Evolutionary conservation across 2,113 vertebrate species (phyloP), one percentile per base, ranked within the genome.

Genomic region (Drymodes brunneopygia): DNA sequence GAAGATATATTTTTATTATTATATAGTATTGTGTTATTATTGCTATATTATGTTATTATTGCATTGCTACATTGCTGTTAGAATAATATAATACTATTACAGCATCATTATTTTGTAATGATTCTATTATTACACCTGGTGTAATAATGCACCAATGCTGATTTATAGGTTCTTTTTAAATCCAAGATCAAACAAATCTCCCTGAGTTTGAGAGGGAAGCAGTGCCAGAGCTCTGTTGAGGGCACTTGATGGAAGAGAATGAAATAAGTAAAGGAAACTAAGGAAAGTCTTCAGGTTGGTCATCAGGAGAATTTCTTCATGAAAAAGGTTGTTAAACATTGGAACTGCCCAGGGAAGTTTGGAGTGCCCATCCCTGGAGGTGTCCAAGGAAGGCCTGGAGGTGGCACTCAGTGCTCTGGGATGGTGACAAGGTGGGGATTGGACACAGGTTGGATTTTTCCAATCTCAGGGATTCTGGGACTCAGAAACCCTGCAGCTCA

Each of bases 381-480:
- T 60, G 54, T 4, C 53, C 45, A 28, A 28, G 62, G 45, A 18
- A 51, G 11, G 27, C 0, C 27, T 45, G 62, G 45, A 51, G 0
- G 36, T 44, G 67, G 22, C 50, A 50, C 31, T 50, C 31, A 3
- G 56, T 6, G n/a, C 56, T n/a, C 84, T 61, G 58, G 51, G 75
- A 42, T 65, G 86, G 42, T 1, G 22, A 23, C 58, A 33, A 13
- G 33, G 77, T 28, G 44, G 15, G 15, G 1, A n/a, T 8, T 0
- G 0, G 44, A 7, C 33, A 38, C 23, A 38, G 77, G 0, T 5
- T 7, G 44, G 23, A 11, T 12, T 44, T 51, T 29, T n/a, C 38
- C 36, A 36, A 0, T 18, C 36, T 20, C 51, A 16, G 19, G 5
- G 5, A 21, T 36, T 38, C 19, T 65, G 28, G 15, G 14, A 45